Evolutionary conservation across 1,140 invertebrate species (phyloP), one percentile per base, ranked within the genome.

Genomic region (Musca domestica): DNA sequence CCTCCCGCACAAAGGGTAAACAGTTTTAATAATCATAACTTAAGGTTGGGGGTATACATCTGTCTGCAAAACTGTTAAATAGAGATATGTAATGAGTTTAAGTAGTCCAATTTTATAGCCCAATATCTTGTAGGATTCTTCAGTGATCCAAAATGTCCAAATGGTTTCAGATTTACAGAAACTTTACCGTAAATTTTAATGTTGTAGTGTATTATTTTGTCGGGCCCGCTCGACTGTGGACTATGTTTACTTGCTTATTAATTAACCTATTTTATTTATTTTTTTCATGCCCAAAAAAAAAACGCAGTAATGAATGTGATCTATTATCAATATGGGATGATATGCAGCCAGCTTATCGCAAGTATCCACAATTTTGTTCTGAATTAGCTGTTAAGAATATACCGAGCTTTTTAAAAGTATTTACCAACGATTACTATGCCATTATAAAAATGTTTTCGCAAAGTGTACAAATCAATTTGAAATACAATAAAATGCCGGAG

Each of bases 401-500:
- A 63, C 76, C 77, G 48, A 81, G 77, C 30, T 81, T 81, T 49
- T 64, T 81, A 3, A 81, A 80, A 68, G 77, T 81, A 3, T 81
- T 77, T 56, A 66, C 74, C 12, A 81, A 80, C 65, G 74, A 77
- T 19, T 70, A 81, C 34, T 81, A 80, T 49, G 74, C 71, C 25
- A 80, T 81, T 30, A 76, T 81, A 49, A 80, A 81, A 71, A 80
- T 81, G 76, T 81, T 81, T 70, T 81, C 80, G 64, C 80, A 81
- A 72, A 78, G 74, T 69, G 76, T 81, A 15, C 80, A 81, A 61
- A 78, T 81, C 65, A 81, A 76, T 66, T 67, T 81, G 58, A 81
- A 81, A 72, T 74, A 75, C 52, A 79, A 73, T 67, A 81, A 76
- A 71, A 79, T 81, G 69, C 75, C 78, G 23, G 79, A 81, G 71